These are phyloP conservation scores for Leptogaster cylindrica DNA, from an alignment of 2,888 invertebrate genomes.

Conservation along the genomic window DNA sequence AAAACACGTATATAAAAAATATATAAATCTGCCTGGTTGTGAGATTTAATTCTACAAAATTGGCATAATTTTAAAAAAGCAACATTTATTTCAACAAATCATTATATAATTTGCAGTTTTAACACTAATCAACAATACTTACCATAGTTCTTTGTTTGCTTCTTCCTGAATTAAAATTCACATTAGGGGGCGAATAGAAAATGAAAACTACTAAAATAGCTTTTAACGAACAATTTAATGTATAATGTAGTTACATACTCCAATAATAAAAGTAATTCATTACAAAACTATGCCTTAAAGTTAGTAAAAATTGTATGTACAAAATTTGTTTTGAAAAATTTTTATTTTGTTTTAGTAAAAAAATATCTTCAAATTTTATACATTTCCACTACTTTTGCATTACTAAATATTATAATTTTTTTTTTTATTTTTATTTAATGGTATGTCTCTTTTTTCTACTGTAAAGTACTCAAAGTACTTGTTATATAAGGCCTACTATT, in stretches of 20 bases:
- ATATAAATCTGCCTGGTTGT: too few species aligned
- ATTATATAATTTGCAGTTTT: too few species aligned
- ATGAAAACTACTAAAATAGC: too few species aligned
- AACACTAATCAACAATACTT: too few species aligned
- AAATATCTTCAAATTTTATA: slow-evolving; percentile 37
- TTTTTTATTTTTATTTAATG: too few species aligned
- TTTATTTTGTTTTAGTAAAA: slow-evolving; percentile 28
- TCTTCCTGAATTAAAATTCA: too few species aligned
- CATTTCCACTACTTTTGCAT: slow-evolving; percentile 21
- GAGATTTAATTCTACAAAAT: too few species aligned
- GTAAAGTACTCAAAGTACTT: slow-evolving; percentile 30
- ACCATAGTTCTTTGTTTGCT: too few species aligned
- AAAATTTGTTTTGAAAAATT: slow-evolving; percentile 28
- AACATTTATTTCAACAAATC: too few species aligned
- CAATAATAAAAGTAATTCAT: slow-evolving; percentile 37
- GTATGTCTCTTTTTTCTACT: slow-evolving; percentile 25
- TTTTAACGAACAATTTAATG: slow-evolving; percentile 34
- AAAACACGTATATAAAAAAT: too few species aligned
- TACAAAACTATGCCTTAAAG: slow-evolving; percentile 34
- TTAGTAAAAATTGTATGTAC: slow-evolving; percentile 39
- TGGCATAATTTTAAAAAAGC: too few species aligned
- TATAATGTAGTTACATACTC: slow-evolving; percentile 27
- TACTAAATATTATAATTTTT: not conserved
- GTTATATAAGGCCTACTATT: slow-evolving; percentile 17
- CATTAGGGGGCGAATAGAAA: too few species aligned